Percentiles rank a stretch among this genome's conserved stretches.
phyloP scores from a whole-genome alignment of 2,113 vertebrate genomes.

The Tringa solitaria region DNA sequence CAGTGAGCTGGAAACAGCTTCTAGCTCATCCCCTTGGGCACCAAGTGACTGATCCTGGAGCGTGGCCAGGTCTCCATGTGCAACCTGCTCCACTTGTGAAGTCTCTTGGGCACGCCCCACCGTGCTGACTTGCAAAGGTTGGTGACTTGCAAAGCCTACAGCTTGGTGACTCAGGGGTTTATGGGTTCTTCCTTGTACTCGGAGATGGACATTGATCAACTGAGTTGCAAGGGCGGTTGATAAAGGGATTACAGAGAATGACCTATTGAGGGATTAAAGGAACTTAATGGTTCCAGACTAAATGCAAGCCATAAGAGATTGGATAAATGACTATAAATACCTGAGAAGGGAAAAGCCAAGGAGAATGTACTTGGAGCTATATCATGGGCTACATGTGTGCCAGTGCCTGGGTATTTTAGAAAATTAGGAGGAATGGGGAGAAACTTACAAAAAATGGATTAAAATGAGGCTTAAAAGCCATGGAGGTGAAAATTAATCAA shows the following conservation, averaged over 20 bases:
- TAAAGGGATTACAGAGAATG: not conserved
- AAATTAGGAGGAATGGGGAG: not conserved
- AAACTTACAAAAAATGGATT: not conserved
- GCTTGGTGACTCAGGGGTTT: not conserved
- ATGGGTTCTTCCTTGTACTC: not conserved
- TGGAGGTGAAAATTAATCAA: not conserved
- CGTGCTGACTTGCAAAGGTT: not conserved
- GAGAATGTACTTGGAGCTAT: not conserved
- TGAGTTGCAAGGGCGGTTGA: not conserved
- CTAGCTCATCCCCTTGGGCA: not conserved
- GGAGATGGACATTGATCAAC: not conserved
- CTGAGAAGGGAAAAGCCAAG: not conserved
- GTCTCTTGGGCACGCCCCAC: not conserved
- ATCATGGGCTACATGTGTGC: accelerated
- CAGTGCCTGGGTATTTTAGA: not conserved
- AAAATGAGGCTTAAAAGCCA: not conserved
- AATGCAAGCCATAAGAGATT: not conserved
- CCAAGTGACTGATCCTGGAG: not conserved
- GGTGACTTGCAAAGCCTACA: not conserved
- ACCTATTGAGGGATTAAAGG: not conserved
- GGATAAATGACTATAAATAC: not conserved
- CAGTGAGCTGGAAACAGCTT: not conserved
- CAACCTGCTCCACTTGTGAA: not conserved
- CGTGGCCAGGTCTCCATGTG: not conserved
- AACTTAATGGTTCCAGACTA: not conserved